These are phyloP conservation scores for Strigops habroptila DNA, from an alignment of 2,113 vertebrate species.

Conservation along the genomic window DNA sequence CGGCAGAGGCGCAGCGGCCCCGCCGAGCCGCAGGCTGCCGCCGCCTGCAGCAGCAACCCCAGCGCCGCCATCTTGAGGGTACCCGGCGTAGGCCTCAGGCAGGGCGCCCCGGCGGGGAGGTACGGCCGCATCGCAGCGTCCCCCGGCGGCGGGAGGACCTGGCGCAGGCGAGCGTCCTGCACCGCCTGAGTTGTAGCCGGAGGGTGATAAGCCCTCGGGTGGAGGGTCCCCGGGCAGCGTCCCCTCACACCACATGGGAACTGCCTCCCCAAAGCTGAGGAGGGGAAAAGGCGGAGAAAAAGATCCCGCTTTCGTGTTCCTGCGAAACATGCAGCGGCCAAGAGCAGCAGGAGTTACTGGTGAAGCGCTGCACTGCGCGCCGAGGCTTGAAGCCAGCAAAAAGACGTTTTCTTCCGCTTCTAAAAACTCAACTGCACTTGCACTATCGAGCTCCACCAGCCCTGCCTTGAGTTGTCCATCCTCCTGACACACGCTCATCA, in stretches of 20 bases:
- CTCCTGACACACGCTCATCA: background rate
- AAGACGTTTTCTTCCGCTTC: background rate
- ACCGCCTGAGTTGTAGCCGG: background rate
- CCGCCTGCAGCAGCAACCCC: slow-evolving; percentile 2
- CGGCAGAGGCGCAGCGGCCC: background rate
- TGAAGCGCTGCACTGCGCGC: background rate
- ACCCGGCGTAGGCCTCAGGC: background rate
- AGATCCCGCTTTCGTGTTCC: background rate
- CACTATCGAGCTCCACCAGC: background rate
- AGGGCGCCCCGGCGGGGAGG: background rate
- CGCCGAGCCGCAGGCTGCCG: background rate
- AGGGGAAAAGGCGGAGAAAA: background rate
- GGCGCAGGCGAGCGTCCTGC: background rate
- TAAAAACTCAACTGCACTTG: background rate
- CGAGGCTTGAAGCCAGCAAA: background rate
- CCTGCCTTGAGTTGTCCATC: background rate
- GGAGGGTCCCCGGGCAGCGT: background rate
- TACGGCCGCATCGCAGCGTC: background rate
- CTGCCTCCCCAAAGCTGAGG: background rate
- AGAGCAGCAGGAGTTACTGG: background rate
- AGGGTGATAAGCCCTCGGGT: background rate
- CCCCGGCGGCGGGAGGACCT: background rate
- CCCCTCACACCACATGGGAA: background rate
- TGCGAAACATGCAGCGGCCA: background rate
- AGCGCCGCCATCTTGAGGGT: slow-evolving; percentile 15